These are phyloP conservation scores for Azorinus chamasolen DNA, from an alignment of 2,888 invertebrate genomes.

Conservation along the genomic window DNA sequence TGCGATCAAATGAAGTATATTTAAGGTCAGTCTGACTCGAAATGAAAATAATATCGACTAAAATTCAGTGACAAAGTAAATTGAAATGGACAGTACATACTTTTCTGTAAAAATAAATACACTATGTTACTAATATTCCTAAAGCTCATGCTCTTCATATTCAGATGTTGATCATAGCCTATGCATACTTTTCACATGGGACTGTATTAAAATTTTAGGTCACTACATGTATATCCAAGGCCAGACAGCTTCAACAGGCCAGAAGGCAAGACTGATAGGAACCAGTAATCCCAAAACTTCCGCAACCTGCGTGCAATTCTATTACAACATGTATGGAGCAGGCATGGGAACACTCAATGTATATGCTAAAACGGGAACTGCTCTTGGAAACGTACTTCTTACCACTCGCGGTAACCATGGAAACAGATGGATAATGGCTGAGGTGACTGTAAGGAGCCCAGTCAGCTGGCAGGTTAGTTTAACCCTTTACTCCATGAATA, in stretches of 20 bases:
- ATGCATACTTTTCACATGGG: no score
- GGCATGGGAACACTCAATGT: constrained; percentile 73
- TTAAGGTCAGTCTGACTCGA: no score
- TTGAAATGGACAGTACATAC: no score
- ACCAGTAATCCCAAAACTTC: constrained; percentile 52
- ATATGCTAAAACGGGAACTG: constrained; percentile 56
- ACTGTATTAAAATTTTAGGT: no score
- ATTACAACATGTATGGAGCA: constrained; percentile 76
- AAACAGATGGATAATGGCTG: constrained; percentile 72
- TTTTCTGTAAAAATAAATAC: no score
- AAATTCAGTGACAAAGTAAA: no score
- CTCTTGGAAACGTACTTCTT: constrained; percentile 57
- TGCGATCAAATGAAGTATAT: no score
- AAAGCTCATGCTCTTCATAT: no score
- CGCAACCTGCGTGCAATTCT: constrained; percentile 74
- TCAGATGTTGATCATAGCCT: no score
- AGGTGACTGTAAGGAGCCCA: constrained; percentile 69
- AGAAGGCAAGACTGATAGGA: constrained; percentile 68
- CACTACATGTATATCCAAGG: constrained; percentile 77
- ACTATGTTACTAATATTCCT: no score
- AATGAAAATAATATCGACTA: no score
- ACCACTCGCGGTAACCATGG: constrained; percentile 69
- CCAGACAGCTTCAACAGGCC: constrained; percentile 59
- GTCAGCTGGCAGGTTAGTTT: constrained; percentile 72
- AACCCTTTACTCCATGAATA: background rate